Conservation (phyloP, 2,888 invertebrate genomes). For the Nomada goodeniana region DNA sequence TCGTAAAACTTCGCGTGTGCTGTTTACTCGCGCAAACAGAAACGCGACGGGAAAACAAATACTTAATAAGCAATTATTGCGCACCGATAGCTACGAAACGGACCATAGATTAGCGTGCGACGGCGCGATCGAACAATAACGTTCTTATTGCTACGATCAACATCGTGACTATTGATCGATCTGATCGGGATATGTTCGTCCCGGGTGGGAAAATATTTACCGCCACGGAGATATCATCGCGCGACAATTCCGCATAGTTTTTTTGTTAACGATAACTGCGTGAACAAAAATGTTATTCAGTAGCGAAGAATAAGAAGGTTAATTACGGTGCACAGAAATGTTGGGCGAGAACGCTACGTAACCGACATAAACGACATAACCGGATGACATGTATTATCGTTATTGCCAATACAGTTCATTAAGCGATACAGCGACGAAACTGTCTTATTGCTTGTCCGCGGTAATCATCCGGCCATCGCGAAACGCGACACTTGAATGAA, state of each 20-base stretch:
- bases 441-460: slow-evolving; percentile 5
- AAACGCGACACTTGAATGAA: slow-evolving; percentile 11
- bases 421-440: background rate
- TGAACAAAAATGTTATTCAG: too few relatives aligned
- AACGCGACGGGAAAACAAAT: slow-evolving; percentile 37
- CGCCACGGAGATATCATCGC: too few relatives aligned
- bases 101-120: too few relatives aligned
- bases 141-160: background rate
- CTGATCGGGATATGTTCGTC: background rate
- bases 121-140: background rate
- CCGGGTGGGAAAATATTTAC: background rate
- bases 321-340: background rate
- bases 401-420: background rate
- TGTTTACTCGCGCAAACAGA: slow-evolving; percentile 31
- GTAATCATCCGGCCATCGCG: background rate
- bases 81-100: slow-evolving; percentile 11
- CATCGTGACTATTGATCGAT: background rate
- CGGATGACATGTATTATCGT: background rate
- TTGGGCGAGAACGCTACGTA: background rate
- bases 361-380: background rate
- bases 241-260: too few relatives aligned
- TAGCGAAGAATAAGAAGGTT: background rate
- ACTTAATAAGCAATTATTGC: slow-evolving; percentile 45
- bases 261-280: background rate
- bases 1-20: slow-evolving; percentile 36